A percentile compares a stretch with the other conserved stretches of the same genome.
Evolutionary conservation across 2,888 invertebrate species (phyloP).

Genomic region (Leptogaster cylindrica): DNA sequence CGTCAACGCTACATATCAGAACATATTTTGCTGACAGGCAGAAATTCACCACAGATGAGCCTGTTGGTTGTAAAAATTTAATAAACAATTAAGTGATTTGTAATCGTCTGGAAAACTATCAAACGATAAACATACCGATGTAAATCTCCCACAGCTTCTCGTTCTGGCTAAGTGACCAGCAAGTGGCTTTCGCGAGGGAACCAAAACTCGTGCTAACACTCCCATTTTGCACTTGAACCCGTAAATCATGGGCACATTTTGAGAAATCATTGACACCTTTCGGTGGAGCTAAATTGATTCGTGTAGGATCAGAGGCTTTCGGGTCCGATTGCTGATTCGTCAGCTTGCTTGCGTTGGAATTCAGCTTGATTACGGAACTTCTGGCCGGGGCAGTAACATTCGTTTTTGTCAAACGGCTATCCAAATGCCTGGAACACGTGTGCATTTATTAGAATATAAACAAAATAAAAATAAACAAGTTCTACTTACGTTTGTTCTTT

Average conservation of each 20-base stretch:
- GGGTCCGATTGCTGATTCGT: background rate
- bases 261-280: slow-evolving; percentile 54
- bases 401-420: slow-evolving; percentile 54
- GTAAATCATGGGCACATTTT: slow-evolving; percentile 61
- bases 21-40: slow-evolving; percentile 58
- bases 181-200: slow-evolving; percentile 65
- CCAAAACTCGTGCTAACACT: slow-evolving; percentile 68
- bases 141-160: slow-evolving; percentile 75
- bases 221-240: slow-evolving; percentile 63
- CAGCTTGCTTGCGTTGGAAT: slow-evolving; percentile 46
- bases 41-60: slow-evolving; percentile 59
- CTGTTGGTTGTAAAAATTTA: too few species aligned
- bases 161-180: slow-evolving; percentile 65
- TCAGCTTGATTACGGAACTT: slow-evolving; percentile 47
- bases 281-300: slow-evolving; percentile 49
- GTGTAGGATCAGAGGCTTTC: slow-evolving; percentile 44
- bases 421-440: slow-evolving; percentile 52
- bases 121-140: slow-evolving; percentile 63
- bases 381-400: slow-evolving; percentile 48
- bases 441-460: slow-evolving; percentile 6
- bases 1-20: slow-evolving; percentile 59
- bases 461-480: background rate
- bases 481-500: slow-evolving; percentile 53
- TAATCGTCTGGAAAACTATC: background rate
- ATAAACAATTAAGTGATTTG: too few species aligned